Evolutionary conservation across 2,888 invertebrate species (phyloP).

Genomic region (Drosophila paucipuncta): DNA sequence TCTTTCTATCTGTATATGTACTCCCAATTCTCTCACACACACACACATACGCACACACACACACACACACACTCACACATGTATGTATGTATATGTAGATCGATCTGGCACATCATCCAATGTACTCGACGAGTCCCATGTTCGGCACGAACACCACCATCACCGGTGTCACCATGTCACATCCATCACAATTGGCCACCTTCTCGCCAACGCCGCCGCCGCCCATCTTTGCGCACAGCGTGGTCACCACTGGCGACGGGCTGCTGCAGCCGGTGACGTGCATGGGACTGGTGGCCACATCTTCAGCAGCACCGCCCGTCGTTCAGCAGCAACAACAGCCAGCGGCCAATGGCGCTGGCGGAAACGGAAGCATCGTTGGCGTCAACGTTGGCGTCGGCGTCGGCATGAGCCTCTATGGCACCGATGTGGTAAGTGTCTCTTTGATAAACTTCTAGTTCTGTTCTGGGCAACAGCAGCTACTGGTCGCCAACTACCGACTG

Average conservation of each 20-base stretch:
- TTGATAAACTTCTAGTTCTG: slow-evolving; percentile 71
- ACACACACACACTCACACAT: not conserved
- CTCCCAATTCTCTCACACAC: not conserved
- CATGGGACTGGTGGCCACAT: slow-evolving; percentile 80
- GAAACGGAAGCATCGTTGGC: slow-evolving; percentile 81
- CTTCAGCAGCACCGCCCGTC: slow-evolving; percentile 60
- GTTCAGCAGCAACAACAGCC: slow-evolving; percentile 64
- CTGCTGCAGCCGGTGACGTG: slow-evolving; percentile 79
- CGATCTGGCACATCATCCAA: slow-evolving; percentile 85
- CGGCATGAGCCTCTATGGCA: slow-evolving; percentile 81
- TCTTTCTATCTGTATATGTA: slow-evolving; percentile 1
- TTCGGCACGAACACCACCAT: slow-evolving; percentile 84
- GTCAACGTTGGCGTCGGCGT: slow-evolving; percentile 62
- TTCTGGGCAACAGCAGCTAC: slow-evolving; percentile 23
- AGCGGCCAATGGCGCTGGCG: slow-evolving; percentile 65
- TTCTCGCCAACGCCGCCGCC: slow-evolving; percentile 84
- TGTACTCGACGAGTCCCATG: slow-evolving; percentile 85
- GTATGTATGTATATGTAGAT: slow-evolving; percentile 70
- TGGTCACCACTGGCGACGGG: slow-evolving; percentile 80
- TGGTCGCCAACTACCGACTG: slow-evolving; percentile 10
- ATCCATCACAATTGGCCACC: slow-evolving; percentile 85
- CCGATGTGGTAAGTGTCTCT: slow-evolving; percentile 84
- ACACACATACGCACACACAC: not conserved
- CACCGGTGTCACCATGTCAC: slow-evolving; percentile 85
- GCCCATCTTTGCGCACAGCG: slow-evolving; percentile 84